Evolutionary conservation across 1,140 invertebrate species (phyloP).

Genomic region (Steinernema khuongi): DNA sequence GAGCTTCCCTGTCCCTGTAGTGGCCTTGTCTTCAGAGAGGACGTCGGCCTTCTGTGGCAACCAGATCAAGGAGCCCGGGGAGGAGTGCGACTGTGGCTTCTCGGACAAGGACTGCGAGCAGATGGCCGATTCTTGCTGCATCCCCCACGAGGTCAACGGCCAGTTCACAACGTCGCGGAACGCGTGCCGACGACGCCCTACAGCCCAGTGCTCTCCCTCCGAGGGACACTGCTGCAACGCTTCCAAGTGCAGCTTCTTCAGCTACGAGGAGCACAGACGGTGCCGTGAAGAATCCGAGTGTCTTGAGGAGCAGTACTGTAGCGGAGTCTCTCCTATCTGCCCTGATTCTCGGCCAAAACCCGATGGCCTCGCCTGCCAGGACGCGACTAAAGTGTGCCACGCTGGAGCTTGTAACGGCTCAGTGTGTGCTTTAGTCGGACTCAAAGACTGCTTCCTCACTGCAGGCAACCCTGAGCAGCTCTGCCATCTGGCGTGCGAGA

Average conservation of each 20-base stretch:
- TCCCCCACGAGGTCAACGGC: constrained; percentile 65
- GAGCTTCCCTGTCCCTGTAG: constrained; percentile 11
- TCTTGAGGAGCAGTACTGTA: constrained; percentile 65
- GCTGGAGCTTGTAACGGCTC: constrained; percentile 82
- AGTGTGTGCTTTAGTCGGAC: constrained; percentile 85
- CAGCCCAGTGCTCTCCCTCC: constrained; percentile 82
- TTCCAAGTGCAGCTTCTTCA: constrained; percentile 73
- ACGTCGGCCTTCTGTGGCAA: constrained; percentile 96
- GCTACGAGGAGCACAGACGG: constrained; percentile 57
- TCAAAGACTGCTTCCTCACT: constrained; percentile 92
- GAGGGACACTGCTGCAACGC: constrained; percentile 88
- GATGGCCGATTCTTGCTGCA: constrained; percentile 73
- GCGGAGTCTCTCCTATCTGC: constrained; percentile 66
- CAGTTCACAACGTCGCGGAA: neutral
- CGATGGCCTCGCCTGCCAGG: constrained; percentile 69
- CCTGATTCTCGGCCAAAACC: constrained; percentile 71
- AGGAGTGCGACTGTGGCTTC: constrained; percentile 98
- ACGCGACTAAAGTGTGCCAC: constrained; percentile 70
- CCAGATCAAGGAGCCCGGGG: constrained; percentile 88
- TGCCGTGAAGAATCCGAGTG: constrained; percentile 58
- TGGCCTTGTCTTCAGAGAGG: constrained; percentile 65
- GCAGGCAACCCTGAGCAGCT: constrained; percentile 82
- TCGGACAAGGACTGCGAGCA: constrained; percentile 83
- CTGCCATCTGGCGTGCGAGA: constrained; percentile 91
- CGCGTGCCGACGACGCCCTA: constrained; percentile 52